phyloP scores from a whole-genome alignment of 2,797 vertebrate genomes.

The Emydoidea blandingii region DNA sequence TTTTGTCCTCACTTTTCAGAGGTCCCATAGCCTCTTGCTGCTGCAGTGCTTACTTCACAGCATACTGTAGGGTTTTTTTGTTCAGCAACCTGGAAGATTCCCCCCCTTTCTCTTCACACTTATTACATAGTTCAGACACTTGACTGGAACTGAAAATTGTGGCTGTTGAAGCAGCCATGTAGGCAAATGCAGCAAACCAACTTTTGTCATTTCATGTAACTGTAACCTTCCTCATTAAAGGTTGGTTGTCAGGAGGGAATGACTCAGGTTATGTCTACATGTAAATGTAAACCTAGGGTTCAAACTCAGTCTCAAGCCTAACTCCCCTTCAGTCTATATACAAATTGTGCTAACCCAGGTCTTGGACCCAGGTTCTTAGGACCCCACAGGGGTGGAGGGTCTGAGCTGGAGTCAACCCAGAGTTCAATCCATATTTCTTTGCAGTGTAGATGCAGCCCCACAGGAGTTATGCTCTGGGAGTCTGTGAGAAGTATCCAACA shows the following conservation, averaged over 20 bases:
- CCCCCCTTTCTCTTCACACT: neutral
- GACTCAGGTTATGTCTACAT: too few relatives aligned
- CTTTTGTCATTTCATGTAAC: neutral
- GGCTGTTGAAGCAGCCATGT: neutral
- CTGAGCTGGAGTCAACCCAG: too few relatives aligned
- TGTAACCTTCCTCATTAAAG: neutral
- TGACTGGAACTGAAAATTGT: neutral
- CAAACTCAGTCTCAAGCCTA: too few relatives aligned
- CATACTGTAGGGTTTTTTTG: neutral
- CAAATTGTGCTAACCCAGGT: neutral
- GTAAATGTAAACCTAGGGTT: too few relatives aligned
- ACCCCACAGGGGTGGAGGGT: too few relatives aligned
- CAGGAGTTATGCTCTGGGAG: too few relatives aligned
- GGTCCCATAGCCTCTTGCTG: neutral
- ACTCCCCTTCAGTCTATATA: too few relatives aligned
- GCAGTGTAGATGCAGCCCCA: too few relatives aligned
- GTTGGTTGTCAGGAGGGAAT: neutral
- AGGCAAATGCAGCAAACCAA: neutral
- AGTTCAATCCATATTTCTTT: too few relatives aligned
- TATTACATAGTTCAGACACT: neutral
- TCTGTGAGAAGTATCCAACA: too few relatives aligned
- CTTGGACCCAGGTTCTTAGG: neutral
- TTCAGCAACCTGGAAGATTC: too few relatives aligned
- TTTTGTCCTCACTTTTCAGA: neutral
- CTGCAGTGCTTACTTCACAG: neutral